These are phyloP conservation scores for Melieria omissa DNA, from an alignment of 2,888 invertebrate species.

Conservation along the genomic window DNA sequence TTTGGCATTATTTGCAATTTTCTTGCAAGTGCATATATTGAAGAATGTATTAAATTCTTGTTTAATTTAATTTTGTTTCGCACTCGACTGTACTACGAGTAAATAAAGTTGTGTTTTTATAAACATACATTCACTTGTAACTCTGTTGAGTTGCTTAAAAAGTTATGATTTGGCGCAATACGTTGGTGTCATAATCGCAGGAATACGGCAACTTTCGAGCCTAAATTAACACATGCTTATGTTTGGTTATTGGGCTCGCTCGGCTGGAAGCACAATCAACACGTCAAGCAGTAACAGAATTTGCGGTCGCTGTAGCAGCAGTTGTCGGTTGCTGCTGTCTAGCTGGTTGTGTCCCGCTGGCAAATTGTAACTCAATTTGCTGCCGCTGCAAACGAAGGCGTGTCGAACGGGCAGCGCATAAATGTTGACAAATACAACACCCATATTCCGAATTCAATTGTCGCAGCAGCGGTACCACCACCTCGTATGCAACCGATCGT, in stretches of 20 bases:
- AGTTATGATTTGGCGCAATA: no score
- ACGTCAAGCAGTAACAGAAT: constrained; percentile 16
- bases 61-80: no score
- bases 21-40: no score
- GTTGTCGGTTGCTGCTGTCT: constrained; percentile 16
- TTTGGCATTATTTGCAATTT: no score
- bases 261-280: constrained; percentile 4
- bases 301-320: constrained; percentile 17
- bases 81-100: no score
- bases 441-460: constrained; percentile 36
- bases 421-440: constrained; percentile 46
- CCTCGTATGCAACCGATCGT: neutral
- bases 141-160: no score
- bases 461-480: constrained; percentile 20
- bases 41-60: no score
- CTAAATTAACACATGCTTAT: constrained; percentile 30
- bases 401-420: constrained; percentile 41
- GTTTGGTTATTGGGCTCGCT: constrained; percentile 5
- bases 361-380: constrained; percentile 31
- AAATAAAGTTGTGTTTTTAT: no score
- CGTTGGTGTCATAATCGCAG: no score
- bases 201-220: no score
- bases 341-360: constrained; percentile 21
- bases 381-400: constrained; percentile 16
- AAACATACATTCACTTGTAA: no score